phyloP scores from a whole-genome alignment of 2,797 vertebrate genomes.

The Phrynocephalus forsythii region DNA sequence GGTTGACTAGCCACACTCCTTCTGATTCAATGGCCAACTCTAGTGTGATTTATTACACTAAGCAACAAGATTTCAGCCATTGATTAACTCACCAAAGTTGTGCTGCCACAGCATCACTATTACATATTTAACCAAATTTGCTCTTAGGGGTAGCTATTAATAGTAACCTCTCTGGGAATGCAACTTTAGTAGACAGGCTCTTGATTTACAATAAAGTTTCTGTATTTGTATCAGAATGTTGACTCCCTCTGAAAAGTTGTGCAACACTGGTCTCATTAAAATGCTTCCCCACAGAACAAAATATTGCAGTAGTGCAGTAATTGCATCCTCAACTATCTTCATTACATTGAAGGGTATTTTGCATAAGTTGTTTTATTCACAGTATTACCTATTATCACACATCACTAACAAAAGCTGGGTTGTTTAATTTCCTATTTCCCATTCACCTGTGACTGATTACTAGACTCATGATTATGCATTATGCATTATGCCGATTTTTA shows the following conservation, averaged over 20 bases:
- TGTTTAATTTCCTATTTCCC: constrained; percentile 57
- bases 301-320: constrained; percentile 36
- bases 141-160: no score
- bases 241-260: background rate
- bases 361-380: constrained; percentile 60
- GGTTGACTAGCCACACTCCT: no score
- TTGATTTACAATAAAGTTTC: background rate
- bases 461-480: constrained; percentile 61
- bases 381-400: constrained; percentile 45
- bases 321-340: constrained; percentile 61
- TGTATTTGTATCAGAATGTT: constrained; percentile 25
- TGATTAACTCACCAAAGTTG: no score
- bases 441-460: constrained; percentile 59
- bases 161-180: background rate
- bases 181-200: background rate
- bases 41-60: no score
- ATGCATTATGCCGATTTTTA: constrained; percentile 50
- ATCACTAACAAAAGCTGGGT: constrained; percentile 56
- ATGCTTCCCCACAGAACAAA: constrained; percentile 28
- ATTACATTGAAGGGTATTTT: constrained; percentile 56
- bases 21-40: no score
- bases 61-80: no score
- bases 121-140: no score
- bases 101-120: no score
- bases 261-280: constrained; percentile 14